Conservation (phyloP, 2,797 vertebrate species). For the Tinamus major region DNA sequence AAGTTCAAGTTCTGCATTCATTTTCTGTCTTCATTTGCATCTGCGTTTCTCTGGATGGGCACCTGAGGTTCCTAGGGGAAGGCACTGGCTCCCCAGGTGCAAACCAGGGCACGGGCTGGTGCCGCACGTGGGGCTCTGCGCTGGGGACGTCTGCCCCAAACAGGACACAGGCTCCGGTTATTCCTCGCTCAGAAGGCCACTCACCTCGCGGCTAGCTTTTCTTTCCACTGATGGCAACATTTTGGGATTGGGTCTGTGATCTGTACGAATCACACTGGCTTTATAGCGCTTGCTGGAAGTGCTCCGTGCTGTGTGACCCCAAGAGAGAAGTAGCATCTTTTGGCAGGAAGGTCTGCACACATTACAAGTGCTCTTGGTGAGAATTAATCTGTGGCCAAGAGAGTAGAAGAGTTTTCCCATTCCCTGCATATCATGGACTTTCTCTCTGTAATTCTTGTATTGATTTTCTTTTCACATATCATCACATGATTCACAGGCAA, state of each 20-base stretch:
- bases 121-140: not conserved
- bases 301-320: accelerated
- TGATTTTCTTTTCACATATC: not conserved
- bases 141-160: not conserved
- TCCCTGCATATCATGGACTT: accelerated
- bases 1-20: not conserved
- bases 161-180: not conserved
- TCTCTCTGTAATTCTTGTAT: not conserved
- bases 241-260: not conserved
- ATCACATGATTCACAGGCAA: not conserved
- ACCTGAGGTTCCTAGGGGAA: not conserved
- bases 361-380: conserved; percentile 22
- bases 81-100: not conserved
- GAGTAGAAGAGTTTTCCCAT: not conserved
- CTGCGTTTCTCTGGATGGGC: not conserved
- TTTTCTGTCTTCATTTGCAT: not conserved
- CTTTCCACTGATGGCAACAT: not conserved
- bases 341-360: not conserved
- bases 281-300: not conserved
- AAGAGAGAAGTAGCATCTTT: not conserved
- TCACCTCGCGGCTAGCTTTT: not conserved
- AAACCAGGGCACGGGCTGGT: not conserved
- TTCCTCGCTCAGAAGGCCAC: not conserved
- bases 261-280: not conserved
- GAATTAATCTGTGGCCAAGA: not conserved